Conservation (phyloP, 2,797 vertebrate species). For the Eremophila alpestris region DNA sequence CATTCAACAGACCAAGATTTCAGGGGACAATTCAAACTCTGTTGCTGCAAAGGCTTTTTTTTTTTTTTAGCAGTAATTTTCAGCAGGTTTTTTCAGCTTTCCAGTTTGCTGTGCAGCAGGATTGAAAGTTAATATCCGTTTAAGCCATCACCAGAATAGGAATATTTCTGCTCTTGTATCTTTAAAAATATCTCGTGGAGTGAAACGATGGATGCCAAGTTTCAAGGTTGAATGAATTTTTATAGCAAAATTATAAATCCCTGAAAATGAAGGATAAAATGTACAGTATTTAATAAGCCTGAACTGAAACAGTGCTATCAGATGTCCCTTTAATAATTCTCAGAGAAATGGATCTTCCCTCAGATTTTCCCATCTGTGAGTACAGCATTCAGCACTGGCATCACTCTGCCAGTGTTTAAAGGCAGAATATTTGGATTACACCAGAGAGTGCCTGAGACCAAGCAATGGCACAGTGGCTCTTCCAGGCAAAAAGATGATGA, state of each 20-base stretch:
- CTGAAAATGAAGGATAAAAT: constrained; percentile 38
- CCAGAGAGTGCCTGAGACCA: background rate
- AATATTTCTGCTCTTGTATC: constrained; percentile 41
- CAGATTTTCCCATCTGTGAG: constrained; percentile 3
- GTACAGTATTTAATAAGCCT: constrained; percentile 49
- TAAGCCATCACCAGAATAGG: constrained; percentile 8
- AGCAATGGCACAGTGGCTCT: background rate
- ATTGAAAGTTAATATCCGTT: constrained; percentile 28
- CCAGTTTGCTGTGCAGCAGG: background rate
- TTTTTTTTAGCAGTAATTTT: background rate
- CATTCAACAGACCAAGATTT: background rate
- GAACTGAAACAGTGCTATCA: constrained; percentile 19
- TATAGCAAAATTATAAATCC: constrained; percentile 65
- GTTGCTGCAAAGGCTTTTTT: background rate
- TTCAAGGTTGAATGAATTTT: constrained; percentile 63
- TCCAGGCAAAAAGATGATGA: background rate
- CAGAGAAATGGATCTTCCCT: background rate
- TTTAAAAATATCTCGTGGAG: constrained; percentile 46
- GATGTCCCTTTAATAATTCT: constrained; percentile 38
- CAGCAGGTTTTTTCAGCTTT: background rate
- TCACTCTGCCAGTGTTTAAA: constrained; percentile 11
- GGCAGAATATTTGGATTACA: background rate
- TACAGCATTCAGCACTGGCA: background rate
- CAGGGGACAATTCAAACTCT: background rate
- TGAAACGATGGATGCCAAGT: constrained; percentile 42